phyloP scores from a whole-genome alignment of 1,140 invertebrate genomes.

The Camponotus vicinus region DNA sequence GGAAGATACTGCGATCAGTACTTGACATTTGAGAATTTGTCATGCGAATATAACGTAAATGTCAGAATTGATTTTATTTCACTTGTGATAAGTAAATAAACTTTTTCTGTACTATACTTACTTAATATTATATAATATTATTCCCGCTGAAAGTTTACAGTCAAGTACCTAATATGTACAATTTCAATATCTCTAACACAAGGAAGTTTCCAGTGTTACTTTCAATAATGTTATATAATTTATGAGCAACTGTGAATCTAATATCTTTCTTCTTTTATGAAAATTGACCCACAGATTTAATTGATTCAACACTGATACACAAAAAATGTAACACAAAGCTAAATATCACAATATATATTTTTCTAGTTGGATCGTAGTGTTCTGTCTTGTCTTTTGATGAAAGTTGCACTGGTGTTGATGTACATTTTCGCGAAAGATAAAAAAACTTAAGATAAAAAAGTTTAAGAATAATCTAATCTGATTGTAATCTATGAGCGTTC shows the following conservation, averaged over 20 bases:
- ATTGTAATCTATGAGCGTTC: background rate
- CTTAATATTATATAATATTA: slow-evolving; percentile 2
- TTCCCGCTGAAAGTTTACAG: background rate
- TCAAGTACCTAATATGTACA: background rate
- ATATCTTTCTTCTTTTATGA: background rate
- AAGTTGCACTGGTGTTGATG: background rate
- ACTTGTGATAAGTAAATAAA: background rate
- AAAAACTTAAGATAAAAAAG: background rate
- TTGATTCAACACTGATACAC: background rate
- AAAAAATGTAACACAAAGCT: background rate
- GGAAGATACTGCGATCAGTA: slow-evolving; percentile 4
- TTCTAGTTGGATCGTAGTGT: background rate
- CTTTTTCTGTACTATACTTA: background rate
- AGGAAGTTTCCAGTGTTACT: background rate
- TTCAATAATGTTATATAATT: background rate
- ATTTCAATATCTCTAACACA: background rate
- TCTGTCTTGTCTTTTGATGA: background rate
- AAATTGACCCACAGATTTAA: background rate
- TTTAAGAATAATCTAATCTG: slow-evolving; percentile 45
- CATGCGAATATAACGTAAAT: slow-evolving; percentile 1
- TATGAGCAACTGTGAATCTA: background rate
- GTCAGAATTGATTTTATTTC: background rate
- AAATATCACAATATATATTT: slow-evolving; percentile 7
- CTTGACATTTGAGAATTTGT: background rate
- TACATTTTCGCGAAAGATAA: background rate